These are phyloP conservation scores for Grallaria varia DNA, from an alignment of 2,113 vertebrate species.

Conservation along the genomic window DNA sequence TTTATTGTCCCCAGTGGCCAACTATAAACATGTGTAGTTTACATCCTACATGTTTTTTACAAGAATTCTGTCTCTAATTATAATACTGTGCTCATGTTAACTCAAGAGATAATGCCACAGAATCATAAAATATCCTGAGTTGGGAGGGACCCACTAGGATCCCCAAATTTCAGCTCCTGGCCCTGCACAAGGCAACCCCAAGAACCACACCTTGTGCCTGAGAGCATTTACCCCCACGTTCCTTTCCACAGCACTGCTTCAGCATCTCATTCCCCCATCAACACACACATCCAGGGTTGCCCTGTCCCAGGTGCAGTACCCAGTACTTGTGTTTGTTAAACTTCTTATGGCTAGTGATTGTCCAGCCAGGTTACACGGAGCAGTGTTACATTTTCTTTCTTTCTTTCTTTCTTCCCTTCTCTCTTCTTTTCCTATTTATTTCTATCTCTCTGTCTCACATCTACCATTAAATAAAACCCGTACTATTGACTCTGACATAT, in stretches of 20 bases:
- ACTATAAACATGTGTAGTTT: not conserved
- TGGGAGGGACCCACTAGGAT: not conserved
- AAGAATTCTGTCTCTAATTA: not conserved
- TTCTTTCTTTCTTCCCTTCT: too few species aligned
- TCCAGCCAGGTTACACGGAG: too few species aligned
- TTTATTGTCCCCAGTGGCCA: not conserved
- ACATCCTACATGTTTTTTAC: not conserved
- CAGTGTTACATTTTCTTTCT: too few species aligned
- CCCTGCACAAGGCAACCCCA: not conserved
- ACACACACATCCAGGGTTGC: not conserved
- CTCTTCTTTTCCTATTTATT: too few species aligned
- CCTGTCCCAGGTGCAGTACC: not conserved
- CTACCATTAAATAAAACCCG: too few species aligned
- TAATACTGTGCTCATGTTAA: not conserved
- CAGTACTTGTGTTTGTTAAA: not conserved
- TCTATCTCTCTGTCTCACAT: too few species aligned
- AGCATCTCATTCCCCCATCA: accelerated
- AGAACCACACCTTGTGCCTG: not conserved
- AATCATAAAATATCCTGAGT: not conserved
- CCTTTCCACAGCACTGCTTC: not conserved
- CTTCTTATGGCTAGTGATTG: not conserved
- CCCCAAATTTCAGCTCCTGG: not conserved
- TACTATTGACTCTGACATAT: too few species aligned
- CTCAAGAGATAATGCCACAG: not conserved
- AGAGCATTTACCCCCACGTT: not conserved